Conservation (phyloP, 1,140 invertebrate genomes). For the Cotesia vestalis region DNA sequence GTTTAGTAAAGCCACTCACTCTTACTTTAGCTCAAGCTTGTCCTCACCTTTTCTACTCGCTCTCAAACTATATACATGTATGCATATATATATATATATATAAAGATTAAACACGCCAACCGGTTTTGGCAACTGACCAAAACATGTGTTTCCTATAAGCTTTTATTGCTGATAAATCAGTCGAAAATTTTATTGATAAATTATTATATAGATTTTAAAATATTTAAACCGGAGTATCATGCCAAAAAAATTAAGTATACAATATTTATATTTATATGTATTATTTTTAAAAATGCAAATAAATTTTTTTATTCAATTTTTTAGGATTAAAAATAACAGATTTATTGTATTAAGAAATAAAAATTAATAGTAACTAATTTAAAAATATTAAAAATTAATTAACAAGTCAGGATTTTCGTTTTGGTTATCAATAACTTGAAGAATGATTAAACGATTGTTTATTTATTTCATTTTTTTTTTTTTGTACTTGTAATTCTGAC, state of each 20-base stretch:
- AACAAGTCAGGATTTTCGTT: too few relatives aligned
- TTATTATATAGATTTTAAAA: conserved; percentile 52
- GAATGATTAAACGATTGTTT: too few relatives aligned
- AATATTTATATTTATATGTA: too few relatives aligned
- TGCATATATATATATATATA: too few relatives aligned
- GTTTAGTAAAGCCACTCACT: background rate
- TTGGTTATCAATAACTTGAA: too few relatives aligned
- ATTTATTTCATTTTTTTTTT: background rate
- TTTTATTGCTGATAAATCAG: conserved; percentile 60
- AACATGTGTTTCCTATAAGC: conserved; percentile 58
- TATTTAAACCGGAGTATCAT: background rate
- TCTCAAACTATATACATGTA: too few relatives aligned
- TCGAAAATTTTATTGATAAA: conserved; percentile 51
- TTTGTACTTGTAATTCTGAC: too few relatives aligned
- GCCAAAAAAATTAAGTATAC: too few relatives aligned
- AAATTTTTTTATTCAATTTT: background rate
- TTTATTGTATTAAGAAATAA: too few relatives aligned
- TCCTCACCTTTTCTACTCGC: background rate
- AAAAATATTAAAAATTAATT: too few relatives aligned
- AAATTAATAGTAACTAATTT: too few relatives aligned
- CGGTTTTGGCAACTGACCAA: conserved; percentile 54
- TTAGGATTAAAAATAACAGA: too few relatives aligned
- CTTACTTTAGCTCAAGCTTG: conserved; percentile 2
- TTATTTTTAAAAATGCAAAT: conserved; percentile 6
- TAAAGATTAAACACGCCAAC: conserved; percentile 39